Evolutionary conservation across 1,140 invertebrate species (phyloP).

Genomic region (Drosophila pandora): DNA sequence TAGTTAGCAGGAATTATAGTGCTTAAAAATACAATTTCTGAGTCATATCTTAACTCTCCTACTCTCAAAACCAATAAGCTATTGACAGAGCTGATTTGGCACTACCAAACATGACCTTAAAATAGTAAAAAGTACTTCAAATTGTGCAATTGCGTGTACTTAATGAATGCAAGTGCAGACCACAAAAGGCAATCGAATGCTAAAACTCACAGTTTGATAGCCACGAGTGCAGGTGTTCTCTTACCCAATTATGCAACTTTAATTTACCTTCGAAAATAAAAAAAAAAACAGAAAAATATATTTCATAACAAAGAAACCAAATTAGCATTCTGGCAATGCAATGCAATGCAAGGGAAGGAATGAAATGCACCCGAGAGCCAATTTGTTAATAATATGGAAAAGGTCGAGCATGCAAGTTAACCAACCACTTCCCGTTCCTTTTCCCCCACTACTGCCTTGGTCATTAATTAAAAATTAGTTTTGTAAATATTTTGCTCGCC

Average conservation of each 20-base stretch:
- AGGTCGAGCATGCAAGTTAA: constrained; percentile 69
- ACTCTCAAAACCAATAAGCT: neutral
- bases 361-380: constrained; percentile 39
- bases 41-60: no score
- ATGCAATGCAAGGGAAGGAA: constrained; percentile 33
- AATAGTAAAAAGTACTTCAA: constrained; percentile 43
- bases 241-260: constrained; percentile 64
- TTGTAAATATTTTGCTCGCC: constrained; percentile 74
- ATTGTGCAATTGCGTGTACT: constrained; percentile 61
- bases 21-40: no score
- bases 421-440: constrained; percentile 53
- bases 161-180: constrained; percentile 69
- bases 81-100: neutral
- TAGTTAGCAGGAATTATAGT: no score
- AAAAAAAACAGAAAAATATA: constrained; percentile 17
- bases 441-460: constrained; percentile 18
- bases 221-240: constrained; percentile 52
- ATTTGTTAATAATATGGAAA: constrained; percentile 75
- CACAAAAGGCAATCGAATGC: constrained; percentile 44
- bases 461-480: constrained; percentile 76
- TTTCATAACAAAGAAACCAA: constrained; percentile 33
- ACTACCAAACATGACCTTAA: constrained; percentile 38
- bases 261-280: constrained; percentile 48
- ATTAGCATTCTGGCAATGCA: constrained; percentile 60
- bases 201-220: constrained; percentile 33